These are phyloP conservation scores for Prenolepis imparis DNA, from an alignment of 2,888 invertebrate species.

Conservation along the genomic window DNA sequence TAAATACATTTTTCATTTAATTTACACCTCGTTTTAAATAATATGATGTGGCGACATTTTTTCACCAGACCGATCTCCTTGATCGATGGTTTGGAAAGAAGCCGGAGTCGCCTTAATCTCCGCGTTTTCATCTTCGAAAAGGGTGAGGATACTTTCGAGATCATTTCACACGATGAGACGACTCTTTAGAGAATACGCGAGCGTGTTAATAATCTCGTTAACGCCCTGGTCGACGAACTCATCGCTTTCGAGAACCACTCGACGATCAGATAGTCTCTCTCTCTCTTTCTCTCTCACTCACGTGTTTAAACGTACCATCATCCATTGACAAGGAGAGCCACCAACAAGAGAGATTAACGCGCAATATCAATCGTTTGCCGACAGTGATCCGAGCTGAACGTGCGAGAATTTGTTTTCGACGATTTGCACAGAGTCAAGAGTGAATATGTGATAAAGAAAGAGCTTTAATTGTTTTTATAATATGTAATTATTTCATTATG, in stretches of 20 bases:
- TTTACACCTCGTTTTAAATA: constrained; percentile 25
- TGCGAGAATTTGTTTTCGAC: background rate
- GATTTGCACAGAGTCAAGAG: background rate
- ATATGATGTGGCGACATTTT: constrained; percentile 26
- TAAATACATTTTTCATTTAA: constrained; percentile 23
- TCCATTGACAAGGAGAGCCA: constrained; percentile 15
- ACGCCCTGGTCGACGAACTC: constrained; percentile 44
- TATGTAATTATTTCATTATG: background rate
- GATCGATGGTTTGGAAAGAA: constrained; percentile 61
- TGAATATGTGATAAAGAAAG: background rate
- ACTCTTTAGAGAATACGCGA: constrained; percentile 42
- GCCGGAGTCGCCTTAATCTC: constrained; percentile 48
- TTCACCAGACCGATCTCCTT: constrained; percentile 55
- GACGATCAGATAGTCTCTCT: constrained; percentile 28
- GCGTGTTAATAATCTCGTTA: constrained; percentile 60
- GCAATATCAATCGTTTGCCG: constrained; percentile 41
- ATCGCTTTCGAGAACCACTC: constrained; percentile 33
- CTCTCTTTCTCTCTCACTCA: constrained; percentile 22
- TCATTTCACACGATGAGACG: constrained; percentile 52
- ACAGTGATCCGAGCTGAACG: background rate
- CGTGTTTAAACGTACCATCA: constrained; percentile 8
- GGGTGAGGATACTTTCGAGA: constrained; percentile 39
- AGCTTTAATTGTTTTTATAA: background rate
- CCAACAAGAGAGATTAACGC: constrained; percentile 22
- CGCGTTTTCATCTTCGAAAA: constrained; percentile 26